Base-by-base conservation (phyloP, 2,113 vertebrate genomes). In the Syrmaticus mikado region DNA sequence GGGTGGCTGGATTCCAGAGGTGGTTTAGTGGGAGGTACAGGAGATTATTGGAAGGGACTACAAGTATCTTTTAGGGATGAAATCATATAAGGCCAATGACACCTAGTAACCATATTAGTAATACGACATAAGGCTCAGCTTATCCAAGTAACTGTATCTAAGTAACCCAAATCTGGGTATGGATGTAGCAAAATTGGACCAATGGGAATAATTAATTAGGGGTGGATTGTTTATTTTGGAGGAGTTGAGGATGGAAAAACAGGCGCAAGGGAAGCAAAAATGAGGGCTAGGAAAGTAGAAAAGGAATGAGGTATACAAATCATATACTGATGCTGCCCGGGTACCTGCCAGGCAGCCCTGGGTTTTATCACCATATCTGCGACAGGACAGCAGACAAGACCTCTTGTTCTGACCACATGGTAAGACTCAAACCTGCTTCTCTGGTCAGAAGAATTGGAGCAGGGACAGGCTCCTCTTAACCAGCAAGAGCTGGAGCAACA, bases 221-320 rank as follows among this genome's bases (percentile, higher is more conserved):
- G 75, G 61, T 21, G 70, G 53, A 46, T 20, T 94, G 58, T 87
- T 85, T 85, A 61, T 82, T 55, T 87, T 82, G 71, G 79, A 87
- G 75, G 67, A 89, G 66, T 38, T 38, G n/a, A 62, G 17, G 6
- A 1, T 48, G 20, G 53, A 28, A 50, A 92, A 85, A 41, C 34
- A 70, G 36, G 36, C 7, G 21, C 18, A 68, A 79, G n/a, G 32
- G 52, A 72, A 87, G 53, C 58, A 79, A 65, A 67, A 79, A 22
- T 0, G 4, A 68, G 34, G 46, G 32, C 38, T 38, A 30, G 78
- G 66, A 75, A 81, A 74, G n/a, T 9, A 27, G 53, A 28, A 66
- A 38, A 82, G 24, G 32, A 55, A 24, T 2, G 4, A 19, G 21
- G 53, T 6, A 32, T 5, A 24, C 36, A 40, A 16, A 30, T 43